These are phyloP conservation scores for Patella pellucida DNA, from an alignment of 2,888 invertebrate species.

Conservation along the genomic window DNA sequence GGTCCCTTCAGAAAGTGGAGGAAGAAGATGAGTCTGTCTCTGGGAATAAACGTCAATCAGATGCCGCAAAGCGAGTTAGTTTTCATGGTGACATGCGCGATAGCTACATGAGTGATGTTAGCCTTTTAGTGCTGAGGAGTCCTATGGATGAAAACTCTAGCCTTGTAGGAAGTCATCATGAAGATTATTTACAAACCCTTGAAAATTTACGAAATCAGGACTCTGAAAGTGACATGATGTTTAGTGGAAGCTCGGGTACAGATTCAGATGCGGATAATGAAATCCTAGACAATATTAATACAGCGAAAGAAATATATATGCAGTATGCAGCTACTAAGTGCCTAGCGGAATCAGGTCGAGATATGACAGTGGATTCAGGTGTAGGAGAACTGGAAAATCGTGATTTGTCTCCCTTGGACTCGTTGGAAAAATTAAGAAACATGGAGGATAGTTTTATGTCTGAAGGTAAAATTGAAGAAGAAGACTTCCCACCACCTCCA, in stretches of 20 bases:
- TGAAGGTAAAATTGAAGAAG: constrained; percentile 20
- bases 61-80: constrained; percentile 47
- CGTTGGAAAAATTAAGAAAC: constrained; percentile 39
- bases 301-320: constrained; percentile 36
- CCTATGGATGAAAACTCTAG: constrained; percentile 36
- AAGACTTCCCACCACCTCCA: constrained; percentile 29
- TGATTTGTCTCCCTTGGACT: constrained; percentile 50
- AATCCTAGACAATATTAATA: constrained; percentile 15
- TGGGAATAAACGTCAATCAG: constrained; percentile 27
- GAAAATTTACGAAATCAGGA: constrained; percentile 35
- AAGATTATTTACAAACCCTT: constrained; percentile 39
- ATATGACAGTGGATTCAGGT: constrained; percentile 54
- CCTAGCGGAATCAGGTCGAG: constrained; percentile 53
- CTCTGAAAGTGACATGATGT: constrained; percentile 41
- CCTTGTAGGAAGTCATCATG: constrained; percentile 27
- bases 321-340: constrained; percentile 42
- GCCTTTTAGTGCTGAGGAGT: constrained; percentile 39
- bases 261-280: constrained; percentile 26
- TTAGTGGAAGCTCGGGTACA: constrained; percentile 33
- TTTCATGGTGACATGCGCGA: constrained; percentile 49
- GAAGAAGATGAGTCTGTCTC: constrained; percentile 31
- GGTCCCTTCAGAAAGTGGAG: constrained; percentile 38
- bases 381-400: constrained; percentile 44
- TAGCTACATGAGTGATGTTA: constrained; percentile 40
- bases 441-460: constrained; percentile 15